phyloP scores from a whole-genome alignment of 2,113 vertebrate genomes.

The Chascanopsetta lugubris region DNA sequence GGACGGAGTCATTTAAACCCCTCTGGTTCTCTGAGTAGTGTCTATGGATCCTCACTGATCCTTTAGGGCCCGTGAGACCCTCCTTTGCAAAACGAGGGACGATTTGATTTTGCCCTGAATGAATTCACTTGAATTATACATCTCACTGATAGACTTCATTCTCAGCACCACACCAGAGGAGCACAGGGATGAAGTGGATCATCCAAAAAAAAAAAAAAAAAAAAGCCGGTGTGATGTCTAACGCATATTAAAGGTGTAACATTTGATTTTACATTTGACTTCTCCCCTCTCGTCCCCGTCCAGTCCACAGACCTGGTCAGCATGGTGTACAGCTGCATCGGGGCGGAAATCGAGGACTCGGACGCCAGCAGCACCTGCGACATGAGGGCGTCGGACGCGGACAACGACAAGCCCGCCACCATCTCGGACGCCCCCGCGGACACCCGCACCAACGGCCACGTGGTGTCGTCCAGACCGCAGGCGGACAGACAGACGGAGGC shows the following conservation, averaged over 20 bases:
- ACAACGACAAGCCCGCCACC: slow-evolving; percentile 35
- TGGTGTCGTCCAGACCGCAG: slow-evolving; percentile 52
- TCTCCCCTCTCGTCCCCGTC: not conserved
- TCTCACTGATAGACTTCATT: not conserved
- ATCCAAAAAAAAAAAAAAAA: not conserved
- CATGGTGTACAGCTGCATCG: slow-evolving; percentile 80
- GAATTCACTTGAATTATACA: slow-evolving; percentile 4
- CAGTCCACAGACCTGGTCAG: slow-evolving; percentile 80
- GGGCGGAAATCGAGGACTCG: slow-evolving; percentile 75
- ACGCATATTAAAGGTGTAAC: not conserved
- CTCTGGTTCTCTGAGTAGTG: not conserved
- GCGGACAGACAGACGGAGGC: slow-evolving; percentile 61
- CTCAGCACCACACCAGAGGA: not conserved
- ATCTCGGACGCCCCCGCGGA: slow-evolving; percentile 54
- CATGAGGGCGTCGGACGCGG: slow-evolving; percentile 48
- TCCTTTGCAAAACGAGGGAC: not conserved
- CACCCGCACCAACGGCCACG: slow-evolving; percentile 60
- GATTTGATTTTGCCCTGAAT: slow-evolving; percentile 29
- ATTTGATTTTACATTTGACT: not conserved
- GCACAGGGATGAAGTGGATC: not conserved
- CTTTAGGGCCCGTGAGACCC: slow-evolving; percentile 29
- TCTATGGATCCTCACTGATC: slow-evolving; percentile 31
- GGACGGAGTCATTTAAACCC: not conserved
- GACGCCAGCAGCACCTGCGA: slow-evolving; percentile 71
- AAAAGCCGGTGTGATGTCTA: not conserved